Percentiles rank a stretch among this genome's conserved stretches.
Conservation (phyloP, 2,797 vertebrate species). For the Petrocephalus sullivani region DNA sequence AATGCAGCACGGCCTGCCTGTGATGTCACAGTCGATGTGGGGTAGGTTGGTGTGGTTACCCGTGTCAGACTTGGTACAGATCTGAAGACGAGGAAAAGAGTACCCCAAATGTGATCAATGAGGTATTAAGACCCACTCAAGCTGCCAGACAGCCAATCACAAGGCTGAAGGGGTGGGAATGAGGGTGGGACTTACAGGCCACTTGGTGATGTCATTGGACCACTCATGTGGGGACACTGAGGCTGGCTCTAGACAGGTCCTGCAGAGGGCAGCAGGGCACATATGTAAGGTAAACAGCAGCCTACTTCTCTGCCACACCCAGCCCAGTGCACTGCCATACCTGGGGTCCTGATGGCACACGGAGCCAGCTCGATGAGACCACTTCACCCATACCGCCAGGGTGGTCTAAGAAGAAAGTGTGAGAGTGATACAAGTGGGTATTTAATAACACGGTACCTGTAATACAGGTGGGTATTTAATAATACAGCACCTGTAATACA, state of each 20-base stretch:
- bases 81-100: slow-evolving; percentile 47
- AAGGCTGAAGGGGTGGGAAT: background rate
- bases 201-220: slow-evolving; percentile 95
- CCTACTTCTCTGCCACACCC: background rate
- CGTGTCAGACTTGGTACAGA: slow-evolving; percentile 84
- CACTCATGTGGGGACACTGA: slow-evolving; percentile 89
- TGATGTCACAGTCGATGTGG: slow-evolving; percentile 86
- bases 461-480: background rate
- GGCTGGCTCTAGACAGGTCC: slow-evolving; percentile 90
- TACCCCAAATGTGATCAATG: background rate
- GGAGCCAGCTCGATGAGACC: slow-evolving; percentile 83
- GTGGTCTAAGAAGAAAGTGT: slow-evolving; percentile 67
- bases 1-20: slow-evolving; percentile 88
- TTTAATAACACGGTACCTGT: background rate
- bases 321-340: slow-evolving; percentile 48
- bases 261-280: slow-evolving; percentile 42
- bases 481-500: background rate
- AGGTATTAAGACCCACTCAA: background rate
- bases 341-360: slow-evolving; percentile 97
- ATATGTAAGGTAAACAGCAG: background rate
- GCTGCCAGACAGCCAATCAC: background rate
- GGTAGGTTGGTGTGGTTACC: slow-evolving; percentile 93
- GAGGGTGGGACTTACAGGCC: slow-evolving; percentile 76
- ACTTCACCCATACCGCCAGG: slow-evolving; percentile 90
- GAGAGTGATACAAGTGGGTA: background rate